Evolutionary conservation across 1,140 invertebrate genomes (phyloP).

Genomic region (Cydia fagiglandana): DNA sequence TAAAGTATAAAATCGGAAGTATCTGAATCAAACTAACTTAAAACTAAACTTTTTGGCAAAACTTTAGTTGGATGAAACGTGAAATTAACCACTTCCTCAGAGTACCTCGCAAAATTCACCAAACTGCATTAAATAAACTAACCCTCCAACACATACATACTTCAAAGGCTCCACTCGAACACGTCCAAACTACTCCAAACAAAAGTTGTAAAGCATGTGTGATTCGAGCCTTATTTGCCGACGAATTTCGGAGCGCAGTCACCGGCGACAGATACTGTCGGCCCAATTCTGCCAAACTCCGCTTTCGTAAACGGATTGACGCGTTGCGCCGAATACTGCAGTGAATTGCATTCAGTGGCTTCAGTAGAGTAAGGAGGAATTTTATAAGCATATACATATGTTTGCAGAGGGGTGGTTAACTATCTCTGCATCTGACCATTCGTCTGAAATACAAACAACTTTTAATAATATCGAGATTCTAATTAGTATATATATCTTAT

Average conservation of each 20-base stretch:
- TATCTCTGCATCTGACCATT: too few relatives aligned
- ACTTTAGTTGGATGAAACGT: neutral
- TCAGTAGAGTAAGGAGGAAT: neutral
- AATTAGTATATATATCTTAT: too few relatives aligned
- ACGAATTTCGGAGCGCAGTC: neutral
- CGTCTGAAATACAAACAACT: too few relatives aligned
- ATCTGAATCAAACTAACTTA: too few relatives aligned
- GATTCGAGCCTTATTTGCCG: conserved; percentile 10
- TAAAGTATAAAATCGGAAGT: too few relatives aligned
- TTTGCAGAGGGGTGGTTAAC: too few relatives aligned
- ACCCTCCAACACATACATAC: neutral
- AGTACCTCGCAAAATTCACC: neutral
- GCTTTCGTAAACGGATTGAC: conserved; percentile 22
- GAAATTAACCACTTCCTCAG: neutral
- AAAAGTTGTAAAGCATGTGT: neutral
- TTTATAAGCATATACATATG: too few relatives aligned
- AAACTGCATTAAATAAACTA: conserved; percentile 17
- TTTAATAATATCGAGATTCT: too few relatives aligned
- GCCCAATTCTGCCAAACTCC: conserved; percentile 10
- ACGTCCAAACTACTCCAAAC: neutral
- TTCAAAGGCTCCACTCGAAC: conserved; percentile 1
- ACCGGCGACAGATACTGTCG: neutral
- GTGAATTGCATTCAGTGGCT: conserved; percentile 13
- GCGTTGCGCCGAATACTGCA: neutral
- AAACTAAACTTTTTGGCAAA: too few relatives aligned